Evolutionary conservation across 2,888 invertebrate genomes (phyloP).

Genomic region (Cactoblastis cactorum): DNA sequence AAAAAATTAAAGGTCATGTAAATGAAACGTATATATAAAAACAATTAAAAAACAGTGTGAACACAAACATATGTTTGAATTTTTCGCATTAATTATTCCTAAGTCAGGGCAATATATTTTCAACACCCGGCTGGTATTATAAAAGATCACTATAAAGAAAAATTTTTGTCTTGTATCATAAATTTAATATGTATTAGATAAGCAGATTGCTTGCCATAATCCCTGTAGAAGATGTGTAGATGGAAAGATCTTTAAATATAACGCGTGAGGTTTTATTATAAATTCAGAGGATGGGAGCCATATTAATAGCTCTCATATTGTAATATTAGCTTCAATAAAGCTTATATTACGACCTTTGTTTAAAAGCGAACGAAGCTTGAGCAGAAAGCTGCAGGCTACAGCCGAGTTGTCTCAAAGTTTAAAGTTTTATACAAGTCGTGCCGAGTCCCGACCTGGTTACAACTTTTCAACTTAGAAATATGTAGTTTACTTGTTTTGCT

Average conservation of each 20-base stretch:
- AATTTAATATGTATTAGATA: neutral
- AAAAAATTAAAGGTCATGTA: too few relatives aligned
- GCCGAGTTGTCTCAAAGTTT: neutral
- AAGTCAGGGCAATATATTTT: neutral
- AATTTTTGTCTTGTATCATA: neutral
- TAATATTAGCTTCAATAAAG: neutral
- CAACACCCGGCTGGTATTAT: too few relatives aligned
- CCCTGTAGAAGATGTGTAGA: neutral
- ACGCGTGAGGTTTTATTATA: neutral
- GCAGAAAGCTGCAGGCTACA: neutral
- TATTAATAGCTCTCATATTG: neutral
- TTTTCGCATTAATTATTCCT: neutral
- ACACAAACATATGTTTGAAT: neutral
- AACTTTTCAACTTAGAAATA: conserved; percentile 1
- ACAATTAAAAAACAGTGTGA: neutral
- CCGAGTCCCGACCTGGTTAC: neutral
- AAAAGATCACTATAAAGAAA: too few relatives aligned
- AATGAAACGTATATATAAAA: too few relatives aligned
- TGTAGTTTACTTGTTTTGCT: neutral
- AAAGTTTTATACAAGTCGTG: neutral
- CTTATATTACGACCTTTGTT: neutral
- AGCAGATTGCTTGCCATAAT: neutral
- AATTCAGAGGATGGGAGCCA: neutral
- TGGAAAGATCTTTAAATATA: neutral
- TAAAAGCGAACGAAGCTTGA: neutral